Evolutionary conservation across 1,140 invertebrate genomes (phyloP), one percentile per base, ranked within the genome.

Genomic region (Cydia splendana): DNA sequence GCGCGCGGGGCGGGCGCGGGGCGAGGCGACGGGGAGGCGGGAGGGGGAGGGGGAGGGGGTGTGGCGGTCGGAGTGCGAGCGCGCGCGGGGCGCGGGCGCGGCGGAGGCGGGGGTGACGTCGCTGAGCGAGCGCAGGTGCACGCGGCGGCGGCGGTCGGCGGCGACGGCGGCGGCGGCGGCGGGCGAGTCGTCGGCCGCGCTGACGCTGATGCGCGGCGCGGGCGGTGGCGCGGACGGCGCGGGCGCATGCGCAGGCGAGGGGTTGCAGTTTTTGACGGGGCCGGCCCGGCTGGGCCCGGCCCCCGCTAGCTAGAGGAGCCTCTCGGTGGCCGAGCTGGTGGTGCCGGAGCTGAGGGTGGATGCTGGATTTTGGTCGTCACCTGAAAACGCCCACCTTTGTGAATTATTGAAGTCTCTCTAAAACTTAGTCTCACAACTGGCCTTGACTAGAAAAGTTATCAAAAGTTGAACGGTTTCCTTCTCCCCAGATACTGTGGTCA

Each of bases 401-500:
- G 0, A 5, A 51, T 51, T 51, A 15, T 1, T 51, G 15, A 15
- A 10, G 38, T 30, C 30, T 34, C 34, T 34, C 34, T 34, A 3
- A 6, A 34, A 1, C 4, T 6, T 34, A 6, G 34, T 34, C 34
- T 34, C 34, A 6, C 2, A 6, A 5, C 34, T 34, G 5, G 5
- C 5, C 5, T 34, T 6, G 34, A 6, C 0, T 34, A 34, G 34
- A 34, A 30, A 30, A 24, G 24, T 2, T 30, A 30, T 30, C 30
- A 4, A 4, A 96, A 97, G 77, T 99, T 97, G 94, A 99, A 99
- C 93, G 98, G 96, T 94, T 98, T 98, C 88, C 24, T 24, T 24
- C 99, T 96, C 88, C 99, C 98, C 83, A 99, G 95, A 92, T 99
- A 99, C 92, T 99, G 98, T 10, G 48, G 13, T 51, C 48, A 15